Evolutionary conservation across 1,140 invertebrate species (phyloP), one percentile per base, ranked within the genome.

Genomic region (Drosophila saltans): DNA sequence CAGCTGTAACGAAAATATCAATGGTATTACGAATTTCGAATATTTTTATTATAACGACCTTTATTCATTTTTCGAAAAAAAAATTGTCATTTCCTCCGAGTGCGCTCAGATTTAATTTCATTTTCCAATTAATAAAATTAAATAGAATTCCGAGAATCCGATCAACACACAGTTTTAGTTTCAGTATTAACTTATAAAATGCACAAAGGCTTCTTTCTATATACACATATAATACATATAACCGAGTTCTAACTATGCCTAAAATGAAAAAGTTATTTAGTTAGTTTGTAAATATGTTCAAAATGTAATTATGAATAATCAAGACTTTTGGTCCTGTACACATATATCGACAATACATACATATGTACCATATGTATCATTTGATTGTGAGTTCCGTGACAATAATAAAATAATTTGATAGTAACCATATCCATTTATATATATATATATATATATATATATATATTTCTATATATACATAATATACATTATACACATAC

Each of bases 381-480:
- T 52, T 59, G 57, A 59, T 59, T 59, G 57, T 59, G 57, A 59
- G 57, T 59, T 59, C 57, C 57, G 57, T 59, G 57, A 59, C 57
- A 59, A 59, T 59, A 59, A 59, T 24, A 24, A 39, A 59, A 40
- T 39, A 59, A 59, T 59, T 59, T 59, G 39, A 59, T 59, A 39
- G 24, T 59, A 59, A 39, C 36, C 57, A 36, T 59, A 59, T 36
- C 16, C 28, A 30, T 57, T 33, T 57, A 59, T 1, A 40, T 39
- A 59, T 21, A 36, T 11, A 58, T 16, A 11, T 58, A 58, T 30
- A 33, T 55, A 55, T 10, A 9, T 58, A 36, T 39, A 58, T 9
- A 58, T 36, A 58, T 26, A 45, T 10, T 2, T 45, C 28, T 36
- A 58, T 57, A 57, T 28, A 30, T 48, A 48, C 4, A 30, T 30